phyloP scores from a whole-genome alignment of 2,797 vertebrate species.

The Caiman crocodilus region DNA sequence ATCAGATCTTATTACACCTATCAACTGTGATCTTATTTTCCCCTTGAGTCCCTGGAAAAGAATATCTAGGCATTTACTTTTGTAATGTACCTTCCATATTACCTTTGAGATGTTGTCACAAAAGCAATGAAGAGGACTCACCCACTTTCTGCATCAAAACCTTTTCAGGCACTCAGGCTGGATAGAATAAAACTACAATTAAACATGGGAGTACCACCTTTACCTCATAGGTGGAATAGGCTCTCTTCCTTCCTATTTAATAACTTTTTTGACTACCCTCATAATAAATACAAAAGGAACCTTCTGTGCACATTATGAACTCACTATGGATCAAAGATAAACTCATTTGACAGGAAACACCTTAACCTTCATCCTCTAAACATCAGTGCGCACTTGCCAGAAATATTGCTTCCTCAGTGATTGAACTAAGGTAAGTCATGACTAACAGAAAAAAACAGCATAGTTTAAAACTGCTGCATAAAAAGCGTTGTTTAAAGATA shows the following conservation, averaged over 20 bases:
- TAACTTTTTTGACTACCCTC: background rate
- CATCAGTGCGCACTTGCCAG: background rate
- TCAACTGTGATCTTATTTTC: no score
- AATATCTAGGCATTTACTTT: no score
- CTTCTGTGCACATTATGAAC: background rate
- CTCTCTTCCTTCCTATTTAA: background rate
- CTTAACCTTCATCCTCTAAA: background rate
- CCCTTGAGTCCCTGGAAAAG: no score
- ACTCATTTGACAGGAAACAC: background rate
- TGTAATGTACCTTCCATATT: no score
- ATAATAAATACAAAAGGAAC: background rate
- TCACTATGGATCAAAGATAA: conserved; percentile 10
- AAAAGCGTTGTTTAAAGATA: background rate
- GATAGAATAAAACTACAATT: no score
- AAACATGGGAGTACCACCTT: no score
- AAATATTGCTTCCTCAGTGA: background rate
- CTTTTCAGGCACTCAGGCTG: background rate
- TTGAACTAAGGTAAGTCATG: background rate
- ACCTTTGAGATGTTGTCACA: no score
- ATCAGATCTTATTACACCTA: background rate
- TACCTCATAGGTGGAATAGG: no score
- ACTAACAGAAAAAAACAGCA: background rate
- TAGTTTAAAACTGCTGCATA: background rate
- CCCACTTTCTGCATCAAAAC: background rate
- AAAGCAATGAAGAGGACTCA: no score